A percentile compares a stretch with the other conserved stretches of the same genome.
These are phyloP conservation scores for Drosophila merina DNA, from an alignment of 2,888 invertebrate genomes.

Conservation along the genomic window DNA sequence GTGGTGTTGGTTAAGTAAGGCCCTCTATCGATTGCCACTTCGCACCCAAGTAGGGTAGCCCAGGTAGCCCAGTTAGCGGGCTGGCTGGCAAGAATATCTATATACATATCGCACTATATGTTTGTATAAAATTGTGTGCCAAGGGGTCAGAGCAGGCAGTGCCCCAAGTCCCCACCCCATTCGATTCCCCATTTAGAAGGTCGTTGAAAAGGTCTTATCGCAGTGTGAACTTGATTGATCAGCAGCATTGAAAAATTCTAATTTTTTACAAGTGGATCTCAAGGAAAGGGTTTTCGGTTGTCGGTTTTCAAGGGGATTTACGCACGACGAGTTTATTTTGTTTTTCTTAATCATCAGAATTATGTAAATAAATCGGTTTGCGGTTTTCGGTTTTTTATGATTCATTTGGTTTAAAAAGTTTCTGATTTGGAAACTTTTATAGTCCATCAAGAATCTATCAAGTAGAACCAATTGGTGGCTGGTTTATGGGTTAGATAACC, in stretches of 20 bases:
- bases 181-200: constrained; percentile 16
- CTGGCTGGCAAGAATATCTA: constrained; percentile 16
- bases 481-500: constrained; percentile 19
- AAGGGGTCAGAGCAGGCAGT: constrained; percentile 27
- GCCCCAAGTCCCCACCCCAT: constrained; percentile 1
- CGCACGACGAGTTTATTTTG: no score
- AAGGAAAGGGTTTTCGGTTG: neutral
- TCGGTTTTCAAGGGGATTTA: no score
- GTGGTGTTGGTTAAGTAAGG: constrained; percentile 32
- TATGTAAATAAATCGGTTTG: neutral
- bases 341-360: neutral
- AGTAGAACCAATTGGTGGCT: constrained; percentile 11
- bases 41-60: constrained; percentile 14
- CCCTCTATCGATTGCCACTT: constrained; percentile 30
- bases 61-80: constrained; percentile 23
- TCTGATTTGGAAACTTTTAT: neutral
- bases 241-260: constrained; percentile 18
- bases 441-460: neutral
- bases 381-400: constrained; percentile 1
- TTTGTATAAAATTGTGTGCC: constrained; percentile 2
- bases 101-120: neutral
- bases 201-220: constrained; percentile 25
- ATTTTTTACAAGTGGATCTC: constrained; percentile 10
- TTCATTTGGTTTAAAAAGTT: neutral
- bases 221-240: constrained; percentile 30